Evolutionary conservation across 2,113 vertebrate genomes (phyloP), one percentile per base, ranked within the genome.

Genomic region (Emberiza fucata): DNA sequence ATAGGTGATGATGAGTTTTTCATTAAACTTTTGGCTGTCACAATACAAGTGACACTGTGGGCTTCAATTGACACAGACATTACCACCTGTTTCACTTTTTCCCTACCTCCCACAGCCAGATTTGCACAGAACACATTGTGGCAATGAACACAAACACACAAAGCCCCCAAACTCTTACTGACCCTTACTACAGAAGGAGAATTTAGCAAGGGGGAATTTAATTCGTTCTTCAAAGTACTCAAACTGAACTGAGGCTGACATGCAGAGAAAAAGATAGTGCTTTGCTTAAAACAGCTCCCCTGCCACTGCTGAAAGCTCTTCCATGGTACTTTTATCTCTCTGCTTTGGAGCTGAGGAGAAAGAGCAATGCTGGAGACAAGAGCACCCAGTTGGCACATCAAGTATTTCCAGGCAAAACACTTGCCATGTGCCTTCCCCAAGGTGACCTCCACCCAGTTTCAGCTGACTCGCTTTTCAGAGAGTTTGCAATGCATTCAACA

Each of bases 21-120:
- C n/a, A 53, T 21, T 33, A 8, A 47, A 16, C 11, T 70, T 93
- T 60, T 48, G 14, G 8, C 39, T 73, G 21, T 28, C 27, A 45
- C 29, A 77, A 12, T 5, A 61, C 6, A 28, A 73, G 25, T 24
- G 63, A 63, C 17, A 66, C 9, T 27, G 57, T 47, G 39, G 31
- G 28, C 45, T 28, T 86, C 1, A 0, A 72, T 2, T 44, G 44
- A 45, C n/a, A 28, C 0, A 1, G 15, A 53, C 33, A 69, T 71
- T 28, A 18, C 8, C 39, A 35, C 22, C 9, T 40, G 19, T 14
- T 16, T 61, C 56, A 23, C 31, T n/a, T 88, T 53, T 37, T 19
- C 59, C 63, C 87, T 24, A 70, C 8, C 22, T 84, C 31, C 27
- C 25, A 47, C 37, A 48, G 51, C 53, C 4, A 64, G 45, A 72